Conservation (phyloP, 1,140 invertebrate genomes). For the Heliconius himera region DNA sequence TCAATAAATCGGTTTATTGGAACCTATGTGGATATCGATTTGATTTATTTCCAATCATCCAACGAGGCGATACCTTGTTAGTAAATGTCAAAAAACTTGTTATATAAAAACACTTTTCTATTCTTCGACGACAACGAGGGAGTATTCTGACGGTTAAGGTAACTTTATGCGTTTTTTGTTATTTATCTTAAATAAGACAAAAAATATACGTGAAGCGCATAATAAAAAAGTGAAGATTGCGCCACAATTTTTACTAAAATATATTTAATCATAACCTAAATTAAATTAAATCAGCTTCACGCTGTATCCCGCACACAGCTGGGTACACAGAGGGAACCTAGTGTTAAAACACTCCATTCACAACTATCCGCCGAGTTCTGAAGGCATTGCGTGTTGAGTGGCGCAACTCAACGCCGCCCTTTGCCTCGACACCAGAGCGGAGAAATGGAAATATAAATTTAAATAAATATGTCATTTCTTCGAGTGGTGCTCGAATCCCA, state of each 20-base stretch:
- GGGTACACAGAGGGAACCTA: no score
- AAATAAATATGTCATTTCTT: no score
- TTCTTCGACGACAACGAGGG: conserved; percentile 24
- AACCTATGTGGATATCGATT: conserved; percentile 78
- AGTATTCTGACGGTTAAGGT: conserved; percentile 18
- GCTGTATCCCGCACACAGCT: no score
- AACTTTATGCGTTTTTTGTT: conserved; percentile 26
- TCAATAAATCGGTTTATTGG: conserved; percentile 81
- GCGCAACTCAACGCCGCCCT: no score
- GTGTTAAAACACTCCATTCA: no score
- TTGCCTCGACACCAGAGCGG: no score
- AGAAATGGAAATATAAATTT: no score
- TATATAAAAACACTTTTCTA: conserved; percentile 48
- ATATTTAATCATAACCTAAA: conserved; percentile 21
- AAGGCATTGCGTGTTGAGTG: no score
- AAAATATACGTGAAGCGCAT: not conserved
- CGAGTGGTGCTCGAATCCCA: no score
- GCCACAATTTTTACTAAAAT: conserved; percentile 28
- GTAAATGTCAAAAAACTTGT: conserved; percentile 73
- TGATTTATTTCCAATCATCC: conserved; percentile 73
- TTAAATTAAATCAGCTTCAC: no score
- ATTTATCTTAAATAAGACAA: conserved; percentile 15
- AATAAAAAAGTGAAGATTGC: not conserved
- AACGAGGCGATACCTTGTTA: conserved; percentile 75
- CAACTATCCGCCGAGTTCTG: no score